Evolutionary conservation across 2,888 invertebrate genomes (phyloP).

Genomic region (Caenorhabditis japonica): DNA sequence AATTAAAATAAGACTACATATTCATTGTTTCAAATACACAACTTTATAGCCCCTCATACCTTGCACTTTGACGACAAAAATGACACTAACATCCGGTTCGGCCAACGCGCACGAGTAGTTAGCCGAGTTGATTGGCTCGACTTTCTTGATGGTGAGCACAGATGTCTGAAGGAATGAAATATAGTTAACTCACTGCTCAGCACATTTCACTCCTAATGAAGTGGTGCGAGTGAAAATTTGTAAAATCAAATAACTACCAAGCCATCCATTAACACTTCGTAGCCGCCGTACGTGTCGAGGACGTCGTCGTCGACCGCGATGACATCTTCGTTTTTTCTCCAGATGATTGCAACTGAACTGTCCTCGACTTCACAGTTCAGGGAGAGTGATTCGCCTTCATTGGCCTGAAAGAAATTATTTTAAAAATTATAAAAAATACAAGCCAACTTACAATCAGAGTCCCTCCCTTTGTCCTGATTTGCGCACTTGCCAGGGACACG

Average conservation of each 20-base stretch:
- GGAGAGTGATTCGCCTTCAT: slow-evolving; percentile 35
- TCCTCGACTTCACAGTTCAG: slow-evolving; percentile 37
- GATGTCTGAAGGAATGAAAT: slow-evolving; percentile 59
- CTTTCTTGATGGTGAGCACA: slow-evolving; percentile 61
- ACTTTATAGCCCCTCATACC: slow-evolving; percentile 30
- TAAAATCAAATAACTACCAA: slow-evolving; percentile 21
- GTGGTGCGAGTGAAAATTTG: too few relatives aligned
- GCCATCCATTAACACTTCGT: slow-evolving; percentile 35
- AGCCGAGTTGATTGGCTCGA: slow-evolving; percentile 65
- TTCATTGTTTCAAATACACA: not conserved
- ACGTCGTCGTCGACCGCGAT: slow-evolving; percentile 51
- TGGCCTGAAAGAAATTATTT: slow-evolving; percentile 14
- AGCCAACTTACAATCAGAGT: slow-evolving; percentile 27
- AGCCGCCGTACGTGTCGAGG: slow-evolving; percentile 35
- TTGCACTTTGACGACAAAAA: slow-evolving; percentile 54
- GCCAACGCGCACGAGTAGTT: slow-evolving; percentile 63
- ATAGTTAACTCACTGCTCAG: slow-evolving; percentile 1
- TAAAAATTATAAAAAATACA: not conserved
- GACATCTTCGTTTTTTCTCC: slow-evolving; percentile 44
- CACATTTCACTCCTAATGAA: slow-evolving; percentile 5
- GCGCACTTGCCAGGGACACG: slow-evolving; percentile 17
- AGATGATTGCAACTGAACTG: slow-evolving; percentile 23
- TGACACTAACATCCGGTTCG: slow-evolving; percentile 49
- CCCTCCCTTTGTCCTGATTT: slow-evolving; percentile 46
- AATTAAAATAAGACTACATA: too few relatives aligned